Conservation (phyloP, 1,140 invertebrate species). For the Diabrotica virgifera region DNA sequence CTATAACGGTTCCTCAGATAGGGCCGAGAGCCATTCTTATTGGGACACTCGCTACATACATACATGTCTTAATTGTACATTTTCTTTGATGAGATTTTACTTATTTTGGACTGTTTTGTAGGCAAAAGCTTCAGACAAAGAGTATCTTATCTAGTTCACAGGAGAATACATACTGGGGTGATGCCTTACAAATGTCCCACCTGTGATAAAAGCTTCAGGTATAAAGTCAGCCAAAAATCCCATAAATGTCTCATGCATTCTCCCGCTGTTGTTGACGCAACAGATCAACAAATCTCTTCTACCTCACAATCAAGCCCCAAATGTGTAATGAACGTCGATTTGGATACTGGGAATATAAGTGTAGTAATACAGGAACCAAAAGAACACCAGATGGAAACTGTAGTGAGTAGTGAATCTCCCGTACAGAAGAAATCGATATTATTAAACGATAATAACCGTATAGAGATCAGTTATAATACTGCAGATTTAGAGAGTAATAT, state of each 20-base stretch:
- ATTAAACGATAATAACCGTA: constrained; percentile 10
- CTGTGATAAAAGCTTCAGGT: constrained; percentile 79
- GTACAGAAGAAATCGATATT: constrained; percentile 18
- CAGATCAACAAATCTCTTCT: constrained; percentile 21
- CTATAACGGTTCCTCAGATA: no score
- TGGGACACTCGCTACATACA: no score
- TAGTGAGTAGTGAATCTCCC: background rate
- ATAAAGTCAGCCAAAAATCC: constrained; percentile 80
- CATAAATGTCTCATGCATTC: constrained; percentile 70
- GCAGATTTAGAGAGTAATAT: constrained; percentile 10
- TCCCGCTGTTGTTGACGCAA: constrained; percentile 51
- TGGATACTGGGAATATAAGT: constrained; percentile 35
- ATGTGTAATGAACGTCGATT: constrained; percentile 34
- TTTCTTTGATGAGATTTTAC: no score
- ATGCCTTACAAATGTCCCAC: constrained; percentile 80
- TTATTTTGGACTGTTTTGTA: constrained; percentile 45
- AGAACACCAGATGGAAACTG: background rate
- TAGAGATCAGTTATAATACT: constrained; percentile 16
- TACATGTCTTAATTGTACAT: no score
- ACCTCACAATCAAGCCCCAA: constrained; percentile 25
- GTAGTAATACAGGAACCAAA: constrained; percentile 21
- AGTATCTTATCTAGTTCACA: constrained; percentile 81
- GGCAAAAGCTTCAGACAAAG: constrained; percentile 83
- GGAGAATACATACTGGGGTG: constrained; percentile 77
- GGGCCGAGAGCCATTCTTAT: no score